Base-by-base conservation (phyloP, 2,888 invertebrate species). In the Metalampra italica region DNA sequence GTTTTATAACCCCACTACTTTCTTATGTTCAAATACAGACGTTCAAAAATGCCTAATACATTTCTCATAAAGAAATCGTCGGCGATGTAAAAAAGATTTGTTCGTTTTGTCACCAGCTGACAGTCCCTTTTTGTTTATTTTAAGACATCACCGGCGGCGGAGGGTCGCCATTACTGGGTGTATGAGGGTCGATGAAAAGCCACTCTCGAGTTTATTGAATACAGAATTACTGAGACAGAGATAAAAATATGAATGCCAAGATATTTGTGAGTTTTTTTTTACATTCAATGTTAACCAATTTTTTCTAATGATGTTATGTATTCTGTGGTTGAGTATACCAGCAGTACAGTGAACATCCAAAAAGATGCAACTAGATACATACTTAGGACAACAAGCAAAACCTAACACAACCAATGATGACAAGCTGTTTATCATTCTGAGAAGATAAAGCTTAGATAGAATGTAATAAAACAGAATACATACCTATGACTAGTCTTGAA, bases 71-170 rank as follows among this genome's bases (percentile, higher is more conserved):
- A 47, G 47, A 42, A 51, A 47, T 51, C 41, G 51, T 45, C 47
- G 38, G 47, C 34, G 36, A 45, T 29, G 38, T 40, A 22, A 47
- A 48, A 37, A 43, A 46, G 37, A 36, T 50, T 50, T 38, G 37
- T 14, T 52, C 58, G 61, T 57, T 68, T 63, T 59, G 60, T 58
- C 63, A 56, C 54, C n/a, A 7, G 13, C 58, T 54, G 49, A 59
- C 59, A 61, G 64, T 64, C 62, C 69, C 71, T 71, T 71, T 22
- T 77, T 79, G 77, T 78, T 78, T 79, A 71, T 77, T 72, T 74
- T 69, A 63, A 70, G 72, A 69, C 57, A 56, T 60, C 69, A 66
- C 36, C 36, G 70, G 70, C 75, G 74, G 78, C 36, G 70, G 70
- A 75, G 74, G 78, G 75, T 69, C 65, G 69, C 64, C 68, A 74